phyloP scores from a whole-genome alignment of 2,113 vertebrate species.

The Nothocercus nigrocapillus region DNA sequence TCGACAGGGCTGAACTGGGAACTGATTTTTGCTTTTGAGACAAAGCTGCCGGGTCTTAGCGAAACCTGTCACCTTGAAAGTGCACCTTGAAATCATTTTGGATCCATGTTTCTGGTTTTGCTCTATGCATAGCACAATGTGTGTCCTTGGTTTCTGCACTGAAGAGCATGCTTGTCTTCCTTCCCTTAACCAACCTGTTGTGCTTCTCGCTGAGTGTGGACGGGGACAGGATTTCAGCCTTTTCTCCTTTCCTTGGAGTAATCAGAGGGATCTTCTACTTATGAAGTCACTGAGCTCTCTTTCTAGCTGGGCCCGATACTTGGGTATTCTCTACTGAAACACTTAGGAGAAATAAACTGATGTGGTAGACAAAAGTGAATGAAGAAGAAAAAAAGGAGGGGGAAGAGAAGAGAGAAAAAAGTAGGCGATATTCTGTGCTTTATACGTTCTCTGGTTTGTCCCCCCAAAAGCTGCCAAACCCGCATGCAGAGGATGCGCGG shows the following conservation, averaged over 20 bases:
- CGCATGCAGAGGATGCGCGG: background rate
- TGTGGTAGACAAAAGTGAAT: background rate
- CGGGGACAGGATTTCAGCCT: background rate
- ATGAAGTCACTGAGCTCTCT: background rate
- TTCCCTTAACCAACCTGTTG: background rate
- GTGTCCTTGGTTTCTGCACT: background rate
- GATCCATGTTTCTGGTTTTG: rapidly evolving
- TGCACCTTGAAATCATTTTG: rapidly evolving
- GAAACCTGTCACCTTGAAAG: background rate
- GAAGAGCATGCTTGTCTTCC: background rate
- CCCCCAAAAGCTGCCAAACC: background rate
- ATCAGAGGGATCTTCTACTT: background rate
- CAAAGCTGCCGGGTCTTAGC: background rate
- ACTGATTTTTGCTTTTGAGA: background rate
- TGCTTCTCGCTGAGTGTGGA: background rate
- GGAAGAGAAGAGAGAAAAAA: background rate
- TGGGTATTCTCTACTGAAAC: background rate
- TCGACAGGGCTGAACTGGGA: background rate
- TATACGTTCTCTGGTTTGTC: background rate
- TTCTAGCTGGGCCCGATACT: background rate
- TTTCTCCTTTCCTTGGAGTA: background rate
- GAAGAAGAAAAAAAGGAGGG: background rate
- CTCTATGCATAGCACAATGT: background rate
- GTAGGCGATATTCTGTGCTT: background rate
- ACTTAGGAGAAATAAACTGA: background rate